phyloP scores from a whole-genome alignment of 92 coral and sea anemone species.

The Ricordea florida region DNA sequence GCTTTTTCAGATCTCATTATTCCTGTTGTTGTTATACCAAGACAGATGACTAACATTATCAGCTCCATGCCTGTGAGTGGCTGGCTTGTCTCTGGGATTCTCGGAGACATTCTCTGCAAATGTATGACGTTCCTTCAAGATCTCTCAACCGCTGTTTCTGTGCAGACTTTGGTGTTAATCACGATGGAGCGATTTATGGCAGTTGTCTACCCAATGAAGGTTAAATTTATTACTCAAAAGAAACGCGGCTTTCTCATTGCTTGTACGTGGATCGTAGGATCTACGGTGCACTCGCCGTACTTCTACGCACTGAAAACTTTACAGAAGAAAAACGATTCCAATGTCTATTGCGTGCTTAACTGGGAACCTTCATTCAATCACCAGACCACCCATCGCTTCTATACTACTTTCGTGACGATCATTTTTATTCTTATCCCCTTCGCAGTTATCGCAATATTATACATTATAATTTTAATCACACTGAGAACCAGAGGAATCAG shows the following conservation, averaged over 20 bases:
- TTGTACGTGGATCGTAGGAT: constrained; percentile 4
- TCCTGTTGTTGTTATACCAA: constrained; percentile 14
- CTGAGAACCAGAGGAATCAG: background rate
- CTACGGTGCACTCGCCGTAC: constrained; percentile 1
- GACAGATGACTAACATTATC: too few relatives aligned
- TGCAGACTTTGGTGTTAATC: background rate
- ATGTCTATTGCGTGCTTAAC: background rate
- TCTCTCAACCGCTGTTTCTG: background rate
- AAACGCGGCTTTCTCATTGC: background rate
- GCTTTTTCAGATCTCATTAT: constrained; percentile 30
- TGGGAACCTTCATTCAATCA: constrained; percentile 1
- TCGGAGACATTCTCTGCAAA: background rate
- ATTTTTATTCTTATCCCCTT: background rate
- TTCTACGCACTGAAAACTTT: background rate
- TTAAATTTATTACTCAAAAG: background rate
- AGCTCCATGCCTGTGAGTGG: too few relatives aligned
- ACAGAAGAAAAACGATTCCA: background rate
- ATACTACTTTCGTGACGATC: background rate
- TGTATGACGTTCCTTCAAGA: background rate
- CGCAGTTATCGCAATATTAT: background rate
- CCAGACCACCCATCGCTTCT: background rate
- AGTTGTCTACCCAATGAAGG: constrained; percentile 17
- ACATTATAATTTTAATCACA: background rate
- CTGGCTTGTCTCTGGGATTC: too few relatives aligned
- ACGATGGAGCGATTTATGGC: background rate